phyloP scores from a whole-genome alignment of 2,888 invertebrate genomes.

The Operophtera brumata region DNA sequence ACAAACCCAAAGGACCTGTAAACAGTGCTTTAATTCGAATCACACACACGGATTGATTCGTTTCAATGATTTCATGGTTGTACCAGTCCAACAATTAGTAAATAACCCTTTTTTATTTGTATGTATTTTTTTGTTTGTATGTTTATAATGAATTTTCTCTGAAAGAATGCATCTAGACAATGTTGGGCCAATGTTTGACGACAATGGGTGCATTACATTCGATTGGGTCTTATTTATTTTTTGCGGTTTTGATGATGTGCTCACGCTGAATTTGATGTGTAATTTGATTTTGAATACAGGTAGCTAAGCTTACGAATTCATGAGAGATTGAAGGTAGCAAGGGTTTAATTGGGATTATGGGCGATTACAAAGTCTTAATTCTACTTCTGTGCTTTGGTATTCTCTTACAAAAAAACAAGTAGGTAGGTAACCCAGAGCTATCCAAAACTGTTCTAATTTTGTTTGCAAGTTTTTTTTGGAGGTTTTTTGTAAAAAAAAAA shows the following conservation, averaged over 20 bases:
- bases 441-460: too few species aligned
- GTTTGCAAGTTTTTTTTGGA: too few species aligned
- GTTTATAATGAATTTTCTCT: conserved; percentile 48
- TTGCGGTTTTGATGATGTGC: conserved; percentile 46
- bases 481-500: too few species aligned
- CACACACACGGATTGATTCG: conserved; percentile 71
- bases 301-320: conserved; percentile 20
- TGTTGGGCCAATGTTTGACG: conserved; percentile 35
- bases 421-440: too few species aligned
- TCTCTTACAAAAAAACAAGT: too few species aligned
- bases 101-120: conserved; percentile 58
- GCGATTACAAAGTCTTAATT: too few species aligned
- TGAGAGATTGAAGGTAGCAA: conserved; percentile 9
- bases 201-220: conserved; percentile 60
- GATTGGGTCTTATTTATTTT: conserved; percentile 48
- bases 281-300: conserved; percentile 36
- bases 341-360: conserved; percentile 9
- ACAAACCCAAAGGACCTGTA: conserved; percentile 56
- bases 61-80: conserved; percentile 68
- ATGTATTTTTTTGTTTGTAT: conserved; percentile 54
- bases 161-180: conserved; percentile 62
- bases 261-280: conserved; percentile 52
- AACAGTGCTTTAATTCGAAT: conserved; percentile 76
- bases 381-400: too few species aligned
- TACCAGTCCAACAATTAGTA: conserved; percentile 61